Evolutionary conservation across 2,888 invertebrate species (phyloP).

Genomic region (Myathropa florea): DNA sequence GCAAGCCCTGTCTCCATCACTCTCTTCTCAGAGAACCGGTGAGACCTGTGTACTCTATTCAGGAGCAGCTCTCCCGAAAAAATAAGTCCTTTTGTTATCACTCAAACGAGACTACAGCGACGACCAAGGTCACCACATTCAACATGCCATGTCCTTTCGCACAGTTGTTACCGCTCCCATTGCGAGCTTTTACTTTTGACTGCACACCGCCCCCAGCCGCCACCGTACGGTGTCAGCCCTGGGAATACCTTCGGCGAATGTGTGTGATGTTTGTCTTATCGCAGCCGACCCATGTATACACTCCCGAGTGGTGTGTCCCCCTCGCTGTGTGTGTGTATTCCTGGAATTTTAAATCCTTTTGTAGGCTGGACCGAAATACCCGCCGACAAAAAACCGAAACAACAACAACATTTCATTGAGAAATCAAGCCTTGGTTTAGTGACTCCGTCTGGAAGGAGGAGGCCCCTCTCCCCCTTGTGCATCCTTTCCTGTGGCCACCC

Average conservation of each 20-base stretch:
- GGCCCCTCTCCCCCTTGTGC: background rate
- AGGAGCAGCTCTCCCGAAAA: background rate
- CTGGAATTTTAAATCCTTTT: slow-evolving; percentile 47
- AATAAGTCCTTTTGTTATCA: slow-evolving; percentile 56
- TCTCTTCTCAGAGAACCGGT: background rate
- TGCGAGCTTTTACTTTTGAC: slow-evolving; percentile 37
- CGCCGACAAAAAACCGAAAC: background rate
- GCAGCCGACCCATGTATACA: background rate
- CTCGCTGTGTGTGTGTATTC: slow-evolving; percentile 13
- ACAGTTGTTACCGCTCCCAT: slow-evolving; percentile 43
- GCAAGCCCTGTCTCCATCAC: background rate
- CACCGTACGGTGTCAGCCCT: slow-evolving; percentile 28
- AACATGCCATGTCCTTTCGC: slow-evolving; percentile 44
- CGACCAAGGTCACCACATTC: slow-evolving; percentile 64
- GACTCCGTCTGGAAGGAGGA: background rate
- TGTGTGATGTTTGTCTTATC: slow-evolving; percentile 41
- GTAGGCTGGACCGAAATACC: slow-evolving; percentile 8
- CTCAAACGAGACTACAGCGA: slow-evolving; percentile 49
- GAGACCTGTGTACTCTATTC: background rate
- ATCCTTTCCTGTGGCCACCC: background rate
- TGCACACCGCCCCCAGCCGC: background rate
- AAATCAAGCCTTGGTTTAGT: slow-evolving; percentile 21
- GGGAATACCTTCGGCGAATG: slow-evolving; percentile 53
- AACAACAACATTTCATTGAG: slow-evolving; percentile 26
- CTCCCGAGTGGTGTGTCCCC: background rate